phyloP scores from a whole-genome alignment of 2,888 invertebrate genomes.

The Polydrusus pterygomalis region DNA sequence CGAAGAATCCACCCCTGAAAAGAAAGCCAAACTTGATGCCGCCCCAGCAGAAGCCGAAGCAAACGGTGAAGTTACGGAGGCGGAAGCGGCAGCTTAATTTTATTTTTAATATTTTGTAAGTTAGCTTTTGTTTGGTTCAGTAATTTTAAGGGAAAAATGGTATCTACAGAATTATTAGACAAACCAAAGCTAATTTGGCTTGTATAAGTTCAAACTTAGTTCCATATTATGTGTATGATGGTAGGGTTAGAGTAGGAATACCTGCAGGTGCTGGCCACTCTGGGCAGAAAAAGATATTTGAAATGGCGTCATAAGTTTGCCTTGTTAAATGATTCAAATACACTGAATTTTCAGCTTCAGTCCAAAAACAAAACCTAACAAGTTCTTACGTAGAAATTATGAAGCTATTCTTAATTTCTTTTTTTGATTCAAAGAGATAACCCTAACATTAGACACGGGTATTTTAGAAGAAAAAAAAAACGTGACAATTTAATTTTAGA shows the following conservation, averaged over 20 bases:
- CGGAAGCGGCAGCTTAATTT: conserved; percentile 76
- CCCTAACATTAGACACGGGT: conserved; percentile 62
- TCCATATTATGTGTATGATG: conserved; percentile 61
- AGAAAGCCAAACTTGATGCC: conserved; percentile 82
- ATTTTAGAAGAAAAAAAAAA: conserved; percentile 59
- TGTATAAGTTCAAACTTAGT: conserved; percentile 56
- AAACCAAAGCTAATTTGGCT: conserved; percentile 49
- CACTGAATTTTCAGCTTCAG: background rate
- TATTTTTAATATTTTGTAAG: conserved; percentile 30
- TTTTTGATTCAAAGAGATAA: conserved; percentile 39
- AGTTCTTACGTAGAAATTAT: conserved; percentile 8
- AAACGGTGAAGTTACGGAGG: conserved; percentile 71
- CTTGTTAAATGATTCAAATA: background rate
- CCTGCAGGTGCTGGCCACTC: conserved; percentile 55
- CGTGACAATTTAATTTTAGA: conserved; percentile 63
- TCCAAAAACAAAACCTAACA: background rate
- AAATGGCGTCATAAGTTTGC: conserved; percentile 10
- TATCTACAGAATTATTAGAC: conserved; percentile 28
- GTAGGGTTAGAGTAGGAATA: conserved; percentile 60
- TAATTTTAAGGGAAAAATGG: conserved; percentile 20
- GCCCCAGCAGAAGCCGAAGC: conserved; percentile 77
- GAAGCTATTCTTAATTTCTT: conserved; percentile 27
- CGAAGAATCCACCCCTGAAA: conserved; percentile 81
- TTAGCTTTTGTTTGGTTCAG: conserved; percentile 45
- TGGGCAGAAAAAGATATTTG: conserved; percentile 27